These are phyloP conservation scores for Anniella stebbinsi DNA, from an alignment of 2,797 vertebrate genomes.

Conservation along the genomic window DNA sequence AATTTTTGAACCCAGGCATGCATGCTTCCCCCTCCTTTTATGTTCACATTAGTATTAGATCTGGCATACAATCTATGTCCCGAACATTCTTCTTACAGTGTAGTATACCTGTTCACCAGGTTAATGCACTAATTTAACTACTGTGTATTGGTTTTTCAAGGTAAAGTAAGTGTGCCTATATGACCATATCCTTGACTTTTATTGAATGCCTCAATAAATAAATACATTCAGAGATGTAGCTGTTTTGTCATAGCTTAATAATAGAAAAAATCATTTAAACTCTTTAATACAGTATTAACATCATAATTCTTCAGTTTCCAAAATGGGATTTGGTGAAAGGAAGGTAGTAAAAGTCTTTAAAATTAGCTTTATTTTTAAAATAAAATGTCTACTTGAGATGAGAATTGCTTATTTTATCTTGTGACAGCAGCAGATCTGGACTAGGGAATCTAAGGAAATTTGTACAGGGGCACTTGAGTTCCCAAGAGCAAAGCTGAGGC, in stretches of 20 bases:
- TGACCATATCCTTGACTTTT: conserved; percentile 41
- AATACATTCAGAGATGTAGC: background rate
- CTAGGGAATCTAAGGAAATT: background rate
- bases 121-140: conserved; percentile 43
- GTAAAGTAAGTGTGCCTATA: conserved; percentile 24
- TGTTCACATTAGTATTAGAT: background rate
- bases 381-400: background rate
- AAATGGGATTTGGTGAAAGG: background rate
- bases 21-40: conserved; percentile 9
- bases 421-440: background rate
- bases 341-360: background rate
- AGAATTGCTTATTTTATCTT: background rate
- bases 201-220: background rate
- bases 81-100: background rate
- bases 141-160: conserved; percentile 28
- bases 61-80: background rate
- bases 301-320: background rate
- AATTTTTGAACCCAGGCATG: conserved; percentile 36
- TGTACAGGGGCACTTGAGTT: background rate
- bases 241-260: conserved; percentile 18
- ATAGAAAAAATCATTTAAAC: background rate
- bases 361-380: background rate
- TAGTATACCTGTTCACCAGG: background rate
- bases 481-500: background rate
- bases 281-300: accelerated